phyloP scores from a whole-genome alignment of 1,140 invertebrate genomes.

The Oryctes rhinoceros region DNA sequence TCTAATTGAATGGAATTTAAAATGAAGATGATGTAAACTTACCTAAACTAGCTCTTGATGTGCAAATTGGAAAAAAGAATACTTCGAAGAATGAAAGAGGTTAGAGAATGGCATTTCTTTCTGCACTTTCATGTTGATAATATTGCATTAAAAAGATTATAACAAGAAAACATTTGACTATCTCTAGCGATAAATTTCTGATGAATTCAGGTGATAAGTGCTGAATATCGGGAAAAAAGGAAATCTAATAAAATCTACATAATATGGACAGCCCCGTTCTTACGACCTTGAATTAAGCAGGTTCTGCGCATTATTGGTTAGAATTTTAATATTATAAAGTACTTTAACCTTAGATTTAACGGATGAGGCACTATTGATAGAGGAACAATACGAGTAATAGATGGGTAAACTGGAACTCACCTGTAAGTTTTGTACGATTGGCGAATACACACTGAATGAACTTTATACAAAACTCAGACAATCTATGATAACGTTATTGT shows the following conservation, averaged over 20 bases:
- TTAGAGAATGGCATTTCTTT: background rate
- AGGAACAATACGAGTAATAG: background rate
- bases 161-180: background rate
- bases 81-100: background rate
- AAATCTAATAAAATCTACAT: background rate
- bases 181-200: conserved; percentile 1
- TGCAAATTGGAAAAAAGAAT: background rate
- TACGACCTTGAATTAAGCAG: conserved; percentile 16
- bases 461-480: background rate
- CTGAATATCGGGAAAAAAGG: background rate
- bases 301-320: conserved; percentile 30
- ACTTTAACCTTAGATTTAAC: conserved; percentile 14
- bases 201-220: background rate
- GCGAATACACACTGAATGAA: background rate
- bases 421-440: background rate
- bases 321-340: background rate
- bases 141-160: background rate
- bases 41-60: background rate
- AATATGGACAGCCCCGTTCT: background rate
- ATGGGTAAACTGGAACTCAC: background rate
- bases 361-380: background rate
- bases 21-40: background rate
- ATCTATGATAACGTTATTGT: background rate
- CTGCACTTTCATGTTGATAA: background rate
- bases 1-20: background rate